Base-by-base conservation (phyloP, 2,797 vertebrate genomes). In the Carapus acus region DNA sequence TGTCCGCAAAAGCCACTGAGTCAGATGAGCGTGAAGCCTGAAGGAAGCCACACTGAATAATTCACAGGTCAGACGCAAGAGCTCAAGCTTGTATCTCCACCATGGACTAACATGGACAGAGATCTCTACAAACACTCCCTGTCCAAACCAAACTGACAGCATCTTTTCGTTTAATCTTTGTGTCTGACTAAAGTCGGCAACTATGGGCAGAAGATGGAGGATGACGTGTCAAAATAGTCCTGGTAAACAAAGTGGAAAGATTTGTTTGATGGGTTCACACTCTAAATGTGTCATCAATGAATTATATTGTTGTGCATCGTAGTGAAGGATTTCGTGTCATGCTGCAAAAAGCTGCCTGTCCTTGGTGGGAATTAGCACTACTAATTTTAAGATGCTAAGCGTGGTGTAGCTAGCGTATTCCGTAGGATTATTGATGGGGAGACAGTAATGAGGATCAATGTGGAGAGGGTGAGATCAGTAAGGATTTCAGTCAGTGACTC, bases 21-120 rank as follows among this genome's bases (percentile, higher is more conserved):
- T 54, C 69, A n/a, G 34, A 36, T 49, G 60, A 58, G 64, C 62
- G 50, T n/a, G n/a, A n/a, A 24, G 75, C 60, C 76, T 69, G 62
- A 75, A 79, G 72, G 67, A 80, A 78, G 65, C 69, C 44, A 62
- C 67, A 39, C 58, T 84, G 71, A 88, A 86, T 88, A 78, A 89
- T 88, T 87, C 72, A 87, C 75, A 54, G 70, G 67, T 65, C 43
- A 70, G 63, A 76, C 71, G 79, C 62, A 36, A 64, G 76, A 69
- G 65, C 67, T 80, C 54, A 59, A 69, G 61, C 31, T 65, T 67
- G 33, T 77, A 74, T 69, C 66, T 64, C 52, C 58, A 64, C 27
- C 51, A 34, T 40, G 49, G 57, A 42, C 60, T 80, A 87, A 85
- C 77, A 80, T 79, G 76, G 80, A 76, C 77, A 77, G 48, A 51